phyloP scores from a whole-genome alignment of 2,113 vertebrate genomes.

The Melanotaenia duboulayi region DNA sequence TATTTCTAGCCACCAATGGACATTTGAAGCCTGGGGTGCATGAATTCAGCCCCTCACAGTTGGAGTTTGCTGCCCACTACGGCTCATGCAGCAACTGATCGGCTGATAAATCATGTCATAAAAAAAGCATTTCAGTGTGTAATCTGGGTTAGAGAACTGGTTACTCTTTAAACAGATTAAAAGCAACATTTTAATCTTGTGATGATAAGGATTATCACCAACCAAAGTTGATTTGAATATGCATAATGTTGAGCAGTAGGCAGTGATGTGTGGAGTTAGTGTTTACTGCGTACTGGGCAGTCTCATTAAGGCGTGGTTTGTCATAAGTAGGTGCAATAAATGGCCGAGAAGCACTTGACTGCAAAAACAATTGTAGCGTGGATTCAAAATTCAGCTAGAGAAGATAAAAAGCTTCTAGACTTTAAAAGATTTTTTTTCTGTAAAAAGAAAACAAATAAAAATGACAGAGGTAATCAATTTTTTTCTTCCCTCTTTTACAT shows the following conservation, averaged over 20 bases:
- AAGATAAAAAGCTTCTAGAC: background rate
- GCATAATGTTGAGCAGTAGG: background rate
- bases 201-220: conserved; percentile 31
- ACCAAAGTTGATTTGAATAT: conserved; percentile 34
- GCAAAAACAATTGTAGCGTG: background rate
- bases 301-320: conserved; percentile 38
- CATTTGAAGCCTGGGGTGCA: conserved; percentile 53
- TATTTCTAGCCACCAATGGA: conserved; percentile 74
- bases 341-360: conserved; percentile 17
- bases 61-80: conserved; percentile 12
- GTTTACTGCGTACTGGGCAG: conserved; percentile 32
- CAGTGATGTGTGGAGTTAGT: conserved; percentile 5
- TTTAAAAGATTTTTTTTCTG: background rate
- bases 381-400: conserved; percentile 1
- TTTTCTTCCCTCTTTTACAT: conserved; percentile 4
- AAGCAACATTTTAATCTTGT: conserved; percentile 38
- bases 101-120: conserved; percentile 28
- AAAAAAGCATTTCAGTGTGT: background rate
- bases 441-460: background rate
- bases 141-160: conserved; percentile 50
- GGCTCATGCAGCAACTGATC: conserved; percentile 34
- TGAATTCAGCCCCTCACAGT: conserved; percentile 50
- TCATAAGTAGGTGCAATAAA: conserved; percentile 43
- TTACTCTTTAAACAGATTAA: conserved; percentile 31
- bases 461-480: background rate